phyloP scores from a whole-genome alignment of 2,888 invertebrate species.

The Trilocha varians region DNA sequence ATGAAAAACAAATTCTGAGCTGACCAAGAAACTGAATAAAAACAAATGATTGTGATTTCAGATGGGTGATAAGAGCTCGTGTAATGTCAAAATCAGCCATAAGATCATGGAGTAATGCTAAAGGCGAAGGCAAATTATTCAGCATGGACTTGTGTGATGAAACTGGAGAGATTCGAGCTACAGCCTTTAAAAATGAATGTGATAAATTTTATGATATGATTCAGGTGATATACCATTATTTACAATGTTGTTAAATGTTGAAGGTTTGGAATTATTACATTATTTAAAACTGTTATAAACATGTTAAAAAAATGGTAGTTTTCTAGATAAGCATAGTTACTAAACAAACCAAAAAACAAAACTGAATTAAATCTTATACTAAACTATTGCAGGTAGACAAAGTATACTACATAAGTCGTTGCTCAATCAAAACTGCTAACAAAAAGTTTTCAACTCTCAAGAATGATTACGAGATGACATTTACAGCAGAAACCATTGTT shows the following conservation, averaged over 20 bases:
- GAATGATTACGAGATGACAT: conserved; percentile 97
- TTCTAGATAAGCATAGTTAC: too few relatives aligned
- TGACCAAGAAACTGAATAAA: too few relatives aligned
- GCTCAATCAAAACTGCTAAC: conserved; percentile 92
- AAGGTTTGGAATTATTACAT: too few relatives aligned
- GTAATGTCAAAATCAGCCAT: conserved; percentile 87
- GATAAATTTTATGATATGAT: conserved; percentile 92
- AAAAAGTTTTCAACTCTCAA: conserved; percentile 87
- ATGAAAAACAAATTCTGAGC: too few relatives aligned
- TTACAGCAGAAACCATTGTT: conserved; percentile 81
- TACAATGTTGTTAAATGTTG: too few relatives aligned
- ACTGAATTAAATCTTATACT: too few relatives aligned
- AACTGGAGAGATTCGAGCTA: conserved; percentile 93
- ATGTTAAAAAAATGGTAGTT: too few relatives aligned
- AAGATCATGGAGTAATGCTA: conserved; percentile 91
- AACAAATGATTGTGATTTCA: conserved; percentile 24
- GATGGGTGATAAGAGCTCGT: conserved; percentile 93
- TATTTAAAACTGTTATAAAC: too few relatives aligned
- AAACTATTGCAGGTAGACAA: conserved; percentile 75
- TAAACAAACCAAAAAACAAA: too few relatives aligned
- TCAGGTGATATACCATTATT: conserved; percentile 80
- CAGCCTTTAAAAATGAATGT: conserved; percentile 89
- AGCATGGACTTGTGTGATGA: conserved; percentile 94
- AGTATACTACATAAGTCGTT: conserved; percentile 90
- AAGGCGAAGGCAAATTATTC: conserved; percentile 95